Base-by-base conservation (phyloP, 2,888 invertebrate genomes). In the Lutraria lutraria region DNA sequence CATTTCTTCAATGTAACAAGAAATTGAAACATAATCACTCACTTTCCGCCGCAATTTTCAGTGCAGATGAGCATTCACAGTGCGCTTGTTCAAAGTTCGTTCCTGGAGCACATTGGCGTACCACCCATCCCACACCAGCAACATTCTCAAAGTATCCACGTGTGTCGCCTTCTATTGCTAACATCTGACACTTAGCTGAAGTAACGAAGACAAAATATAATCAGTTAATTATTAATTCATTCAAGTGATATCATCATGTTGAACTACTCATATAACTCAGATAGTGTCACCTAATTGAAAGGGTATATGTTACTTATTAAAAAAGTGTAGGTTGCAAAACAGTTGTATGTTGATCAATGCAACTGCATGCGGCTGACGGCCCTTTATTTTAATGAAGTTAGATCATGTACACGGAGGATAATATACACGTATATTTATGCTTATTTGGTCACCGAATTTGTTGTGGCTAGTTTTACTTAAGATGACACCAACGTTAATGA, bases 101-200 rank as follows among this genome's bases (percentile, higher is more conserved):
- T 6, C 93, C 93, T 43, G 68, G 85, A 4, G 93, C 90, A 90
- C 93, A 93, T 21, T 85, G 86, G 34, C 93, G 88, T 29, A 93
- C 88, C 81, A 93, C 83, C 93, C 90, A 93, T 15, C 93, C 93
- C 81, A 93, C 25, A 16, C 93, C 93, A 12, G 92, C 89, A 31
- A 91, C 91, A n/a, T 85, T 72, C 85, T 93, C 93, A 80, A 92
- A 93, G 88, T 90, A 93, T 86, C 91, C 92, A 12, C 86, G 31
- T 21, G 76, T 88, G 56, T 93, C 92, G 0, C 90, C 90, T 13
- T 89, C 89, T 81, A 93, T 90, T 10, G 91, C 88, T 31, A 91
- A 85, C 88, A 93, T 80, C 82, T 91, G 89, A 68, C 93, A 93
- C 56, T 90, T 80, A n/a, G 88, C 93, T 93, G 63, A 15, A 43